Base-by-base conservation (phyloP, 1,140 invertebrate genomes). In the Brachionus rotundiformis region DNA sequence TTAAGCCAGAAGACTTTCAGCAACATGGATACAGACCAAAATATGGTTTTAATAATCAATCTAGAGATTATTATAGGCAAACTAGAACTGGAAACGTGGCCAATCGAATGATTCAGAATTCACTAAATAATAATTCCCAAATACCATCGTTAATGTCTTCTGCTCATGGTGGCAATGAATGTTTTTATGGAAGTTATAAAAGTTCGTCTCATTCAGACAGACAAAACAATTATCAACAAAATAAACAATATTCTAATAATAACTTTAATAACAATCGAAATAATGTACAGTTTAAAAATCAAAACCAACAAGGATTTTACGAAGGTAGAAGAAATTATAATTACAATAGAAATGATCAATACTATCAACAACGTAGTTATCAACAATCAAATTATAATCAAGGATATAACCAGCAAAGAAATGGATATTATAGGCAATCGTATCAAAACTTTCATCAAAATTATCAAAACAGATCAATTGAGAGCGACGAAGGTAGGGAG, bases 1-100 rank as follows among this genome's bases (percentile, higher is more conserved):
- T 81, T 1, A 81, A 31, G 23, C 59, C 59, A 13, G 54, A 41
- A 23, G 79, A 81, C 16, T 68, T 49, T 31, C 31, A 63, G 6
- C 41, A 41, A 10, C 41, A 63, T 27, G 13, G 16, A 8, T 81
- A 39, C 19, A 39, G 79, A 13, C 79, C 79, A 13, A 63, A 29
- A 39, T 31, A 59, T 1, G 79, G 79, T 16, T 81, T 81, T 65
- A 79, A 79, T 59, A 36, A 73, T 27, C 33, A 44, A 73, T 41
- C 36, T 41, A 1, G 68, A 1, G 68, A 73, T 11, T n/a, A 73
- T 44, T 73, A 73, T 16, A 73, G 68, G 44, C 68, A 73, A 73
- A 73, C 7, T 27, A 73, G 68, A 73, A 73, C 8, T 13, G 36
- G 0, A 44, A 23, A 2, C 8, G 19, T 44, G 10, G 68, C 68